phyloP scores from a whole-genome alignment of 2,888 invertebrate genomes.

The Lasioglossum morio region DNA sequence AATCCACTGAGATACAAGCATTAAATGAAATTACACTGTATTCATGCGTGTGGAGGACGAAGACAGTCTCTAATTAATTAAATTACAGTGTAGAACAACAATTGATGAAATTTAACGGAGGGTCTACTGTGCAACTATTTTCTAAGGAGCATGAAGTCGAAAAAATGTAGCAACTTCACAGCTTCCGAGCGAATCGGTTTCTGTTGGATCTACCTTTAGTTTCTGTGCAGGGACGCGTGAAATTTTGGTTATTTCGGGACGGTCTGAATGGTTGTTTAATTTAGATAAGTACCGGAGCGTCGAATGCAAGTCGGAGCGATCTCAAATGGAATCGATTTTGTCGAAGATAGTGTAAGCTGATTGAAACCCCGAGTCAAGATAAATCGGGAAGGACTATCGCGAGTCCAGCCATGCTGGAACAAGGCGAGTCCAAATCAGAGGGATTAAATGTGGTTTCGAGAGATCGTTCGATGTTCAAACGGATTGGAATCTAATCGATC shows the following conservation, averaged over 20 bases:
- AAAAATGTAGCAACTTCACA: not conserved
- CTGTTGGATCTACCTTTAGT: not conserved
- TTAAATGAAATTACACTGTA: no score
- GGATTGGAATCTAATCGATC: conserved; percentile 50
- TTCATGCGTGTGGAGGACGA: not conserved
- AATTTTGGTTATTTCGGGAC: not conserved
- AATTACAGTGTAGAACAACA: no score
- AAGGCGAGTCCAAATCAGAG: conserved; percentile 38
- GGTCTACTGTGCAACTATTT: no score
- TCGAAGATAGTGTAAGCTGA: conserved; percentile 31
- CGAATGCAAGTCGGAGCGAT: not conserved
- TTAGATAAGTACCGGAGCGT: not conserved
- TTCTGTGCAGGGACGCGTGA: not conserved
- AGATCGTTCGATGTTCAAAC: conserved; percentile 34
- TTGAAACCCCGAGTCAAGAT: conserved; percentile 37
- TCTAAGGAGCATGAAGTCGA: not conserved
- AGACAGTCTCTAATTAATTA: not conserved
- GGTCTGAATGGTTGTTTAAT: not conserved
- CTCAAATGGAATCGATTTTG: not conserved
- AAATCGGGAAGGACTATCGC: conserved; percentile 45
- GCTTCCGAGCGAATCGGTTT: not conserved
- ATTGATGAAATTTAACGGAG: no score
- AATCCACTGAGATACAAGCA: not conserved
- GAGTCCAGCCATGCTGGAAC: conserved; percentile 12
- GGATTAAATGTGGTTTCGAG: conserved; percentile 49